Evolutionary conservation across 2,113 vertebrate species (phyloP), one percentile per base, ranked within the genome.

Genomic region (Sakesphorus luctuosus): DNA sequence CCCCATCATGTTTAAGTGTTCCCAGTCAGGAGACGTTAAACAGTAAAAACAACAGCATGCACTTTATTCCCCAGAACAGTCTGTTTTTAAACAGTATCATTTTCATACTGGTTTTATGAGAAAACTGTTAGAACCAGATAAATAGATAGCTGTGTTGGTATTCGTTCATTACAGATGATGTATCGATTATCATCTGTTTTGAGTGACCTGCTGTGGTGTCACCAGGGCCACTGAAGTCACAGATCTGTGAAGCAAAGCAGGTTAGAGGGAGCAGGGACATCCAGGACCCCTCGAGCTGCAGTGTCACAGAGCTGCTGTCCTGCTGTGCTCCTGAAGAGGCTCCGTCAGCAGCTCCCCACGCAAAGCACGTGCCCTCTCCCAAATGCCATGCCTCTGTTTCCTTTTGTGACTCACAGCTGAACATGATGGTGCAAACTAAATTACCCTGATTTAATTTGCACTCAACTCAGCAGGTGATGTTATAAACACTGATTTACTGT

Each of bases 361-460:
- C 61, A 40, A 71, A 16, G 10, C 75, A 61, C 2, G 3, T 74
- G 46, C 36, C 25, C 56, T 44, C 33, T 77, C 59, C 78, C 46
- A 56, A 6, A 47, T 65, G 33, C 40, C 25, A 3, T 11, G 8
- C 20, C 63, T 89, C 78, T 35, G 24, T 24, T 93, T 29, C 50
- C 63, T 84, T 85, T 86, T 80, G 82, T 80, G 92, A 50, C 63
- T 95, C 2, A 5, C 82, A 94, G 82, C 72, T 77, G 90, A 97
- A 74, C 67, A 86, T 2, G 43, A 53, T 66, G 55, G 81, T 85
- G 53, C 67, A 72, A 92, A 86, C 79, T 86, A 95, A 94, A 93
- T 95, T 86, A 93, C 88, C 85, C 65, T 90, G 83, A 92, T 96
- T 95, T 96, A 86, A 95, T 95, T 93, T 93, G 85, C 83, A 75